These are phyloP conservation scores for Drosophila bocqueti DNA, from an alignment of 1,140 invertebrate species.

Conservation along the genomic window DNA sequence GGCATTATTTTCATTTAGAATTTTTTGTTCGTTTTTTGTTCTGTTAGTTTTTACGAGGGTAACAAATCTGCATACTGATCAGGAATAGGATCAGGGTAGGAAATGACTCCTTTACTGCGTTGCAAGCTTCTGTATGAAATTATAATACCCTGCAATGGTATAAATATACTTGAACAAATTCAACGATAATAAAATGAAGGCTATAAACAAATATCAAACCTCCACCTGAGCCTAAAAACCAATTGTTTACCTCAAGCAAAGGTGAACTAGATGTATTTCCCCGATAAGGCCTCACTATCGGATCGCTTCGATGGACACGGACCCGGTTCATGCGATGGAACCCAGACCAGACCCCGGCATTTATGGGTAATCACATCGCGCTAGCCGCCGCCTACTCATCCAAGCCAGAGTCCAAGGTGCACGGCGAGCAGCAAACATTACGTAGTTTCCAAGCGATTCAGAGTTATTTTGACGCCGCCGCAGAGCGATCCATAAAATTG, in stretches of 20 bases:
- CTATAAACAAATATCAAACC: not conserved
- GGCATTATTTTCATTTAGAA: not conserved
- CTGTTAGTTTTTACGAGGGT: not conserved
- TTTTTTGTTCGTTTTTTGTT: not conserved
- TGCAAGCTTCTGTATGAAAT: not conserved
- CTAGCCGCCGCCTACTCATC: constrained; percentile 42
- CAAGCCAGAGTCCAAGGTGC: constrained; percentile 58
- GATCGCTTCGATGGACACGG: constrained; percentile 20
- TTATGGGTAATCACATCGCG: constrained; percentile 34
- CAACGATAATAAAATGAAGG: not conserved
- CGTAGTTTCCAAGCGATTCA: constrained; percentile 73
- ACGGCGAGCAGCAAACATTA: constrained; percentile 45
- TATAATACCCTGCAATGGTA: not conserved
- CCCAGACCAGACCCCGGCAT: constrained; percentile 19
- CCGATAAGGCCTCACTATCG: constrained; percentile 24
- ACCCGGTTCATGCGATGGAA: constrained; percentile 29
- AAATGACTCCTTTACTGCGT: not conserved
- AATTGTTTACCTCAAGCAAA: constrained; percentile 14
- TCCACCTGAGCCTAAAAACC: not conserved
- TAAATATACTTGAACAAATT: too few relatives aligned
- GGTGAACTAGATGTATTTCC: constrained; percentile 12
- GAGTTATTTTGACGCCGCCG: constrained; percentile 70
- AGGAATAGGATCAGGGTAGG: not conserved
- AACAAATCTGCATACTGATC: not conserved
- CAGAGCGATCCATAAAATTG: constrained; percentile 54